Evolutionary conservation across 2,113 vertebrate genomes (phyloP).

Genomic region (Dolichotis patagonum): DNA sequence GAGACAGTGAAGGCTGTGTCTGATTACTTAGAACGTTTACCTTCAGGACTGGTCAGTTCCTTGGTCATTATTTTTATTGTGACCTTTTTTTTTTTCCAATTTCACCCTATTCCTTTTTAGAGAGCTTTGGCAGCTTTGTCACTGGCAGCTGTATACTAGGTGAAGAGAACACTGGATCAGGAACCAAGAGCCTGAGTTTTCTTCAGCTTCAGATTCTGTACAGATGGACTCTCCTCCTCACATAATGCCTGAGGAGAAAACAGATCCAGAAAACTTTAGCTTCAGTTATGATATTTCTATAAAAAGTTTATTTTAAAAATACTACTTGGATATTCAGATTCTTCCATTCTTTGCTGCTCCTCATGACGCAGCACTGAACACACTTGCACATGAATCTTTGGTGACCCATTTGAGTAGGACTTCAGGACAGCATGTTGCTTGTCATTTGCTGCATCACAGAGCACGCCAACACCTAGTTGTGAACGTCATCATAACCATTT

Average conservation of each 20-base stretch:
- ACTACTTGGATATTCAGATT: neutral
- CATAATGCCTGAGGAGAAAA: neutral
- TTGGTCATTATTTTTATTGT: slow-evolving; percentile 27
- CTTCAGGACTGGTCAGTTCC: neutral
- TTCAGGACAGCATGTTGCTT: neutral
- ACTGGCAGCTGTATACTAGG: neutral
- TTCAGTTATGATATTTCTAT: neutral
- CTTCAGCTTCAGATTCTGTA: neutral
- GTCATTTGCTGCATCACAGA: neutral
- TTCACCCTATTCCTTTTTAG: neutral
- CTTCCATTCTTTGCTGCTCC: neutral
- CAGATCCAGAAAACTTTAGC: neutral
- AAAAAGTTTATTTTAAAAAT: neutral
- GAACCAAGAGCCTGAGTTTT: neutral
- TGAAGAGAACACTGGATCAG: neutral
- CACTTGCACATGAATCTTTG: neutral
- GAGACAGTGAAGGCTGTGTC: neutral
- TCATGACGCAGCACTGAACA: neutral
- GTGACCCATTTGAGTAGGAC: neutral
- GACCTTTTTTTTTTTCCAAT: neutral
- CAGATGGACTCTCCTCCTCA: neutral
- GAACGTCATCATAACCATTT: neutral
- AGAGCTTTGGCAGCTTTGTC: neutral
- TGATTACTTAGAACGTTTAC: neutral
- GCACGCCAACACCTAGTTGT: neutral